Conservation (phyloP, 2,797 vertebrate species). For the Octomys mimax region DNA sequence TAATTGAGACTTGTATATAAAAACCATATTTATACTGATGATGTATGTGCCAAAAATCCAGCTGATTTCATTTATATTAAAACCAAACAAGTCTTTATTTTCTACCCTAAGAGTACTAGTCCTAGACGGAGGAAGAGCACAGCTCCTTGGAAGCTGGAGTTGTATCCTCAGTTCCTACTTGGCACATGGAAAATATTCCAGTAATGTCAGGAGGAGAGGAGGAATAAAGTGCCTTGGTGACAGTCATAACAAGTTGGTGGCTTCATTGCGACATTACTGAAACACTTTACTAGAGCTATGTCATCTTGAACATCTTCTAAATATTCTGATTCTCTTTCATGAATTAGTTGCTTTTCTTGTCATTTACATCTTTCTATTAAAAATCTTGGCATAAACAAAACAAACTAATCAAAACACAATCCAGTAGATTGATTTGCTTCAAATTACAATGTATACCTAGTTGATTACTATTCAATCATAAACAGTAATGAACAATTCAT, state of each 20-base stretch:
- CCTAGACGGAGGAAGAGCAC: neutral
- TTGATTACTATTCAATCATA: neutral
- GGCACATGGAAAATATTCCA: neutral
- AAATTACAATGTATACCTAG: neutral
- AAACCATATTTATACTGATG: neutral
- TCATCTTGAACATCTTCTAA: neutral
- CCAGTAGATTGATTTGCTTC: neutral
- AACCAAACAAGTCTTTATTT: conserved; percentile 34
- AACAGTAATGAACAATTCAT: neutral
- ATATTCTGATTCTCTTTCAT: neutral
- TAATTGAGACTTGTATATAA: conserved; percentile 10
- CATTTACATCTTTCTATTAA: conserved; percentile 27
- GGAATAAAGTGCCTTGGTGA: neutral
- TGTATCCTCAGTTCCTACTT: neutral
- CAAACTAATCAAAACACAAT: conserved; percentile 27
- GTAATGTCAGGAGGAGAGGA: neutral
- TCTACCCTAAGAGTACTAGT: neutral
- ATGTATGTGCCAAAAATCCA: neutral
- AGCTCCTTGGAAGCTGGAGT: neutral
- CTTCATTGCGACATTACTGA: neutral
- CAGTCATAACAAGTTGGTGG: neutral
- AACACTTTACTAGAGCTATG: neutral
- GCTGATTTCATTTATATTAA: neutral
- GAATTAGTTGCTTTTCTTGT: conserved; percentile 28
- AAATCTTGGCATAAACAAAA: neutral